phyloP scores from a whole-genome alignment of 2,888 invertebrate genomes.

The Drosophila ustulata region DNA sequence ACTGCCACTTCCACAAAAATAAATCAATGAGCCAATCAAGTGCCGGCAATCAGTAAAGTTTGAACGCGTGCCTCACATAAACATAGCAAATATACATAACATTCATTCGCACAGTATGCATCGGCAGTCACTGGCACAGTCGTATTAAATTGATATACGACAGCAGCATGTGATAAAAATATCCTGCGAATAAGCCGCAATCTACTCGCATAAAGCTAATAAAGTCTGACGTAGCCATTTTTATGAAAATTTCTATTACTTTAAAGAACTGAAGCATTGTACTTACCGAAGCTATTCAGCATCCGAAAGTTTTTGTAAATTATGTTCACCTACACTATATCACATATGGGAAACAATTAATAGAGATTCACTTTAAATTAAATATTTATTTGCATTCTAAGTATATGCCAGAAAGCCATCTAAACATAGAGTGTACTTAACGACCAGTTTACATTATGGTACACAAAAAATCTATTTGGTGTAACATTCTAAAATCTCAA shows the following conservation, averaged over 20 bases:
- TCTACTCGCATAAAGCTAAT: conserved; percentile 2
- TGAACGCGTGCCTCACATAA: conserved; percentile 48
- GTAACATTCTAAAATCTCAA: conserved; percentile 31
- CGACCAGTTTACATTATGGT: not conserved
- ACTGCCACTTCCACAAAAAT: conserved; percentile 24
- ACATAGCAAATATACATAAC: conserved; percentile 53
- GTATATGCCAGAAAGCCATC: no score
- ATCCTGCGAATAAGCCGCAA: conserved; percentile 4
- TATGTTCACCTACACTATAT: no score
- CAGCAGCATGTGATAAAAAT: conserved; percentile 39
- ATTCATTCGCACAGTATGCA: conserved; percentile 43
- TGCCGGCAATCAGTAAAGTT: conserved; percentile 62
- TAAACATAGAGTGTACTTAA: no score
- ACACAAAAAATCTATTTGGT: conserved; percentile 19
- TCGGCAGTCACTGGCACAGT: conserved; percentile 13
- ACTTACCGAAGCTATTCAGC: not conserved
- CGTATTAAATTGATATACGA: conserved; percentile 57
- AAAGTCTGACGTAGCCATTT: not conserved
- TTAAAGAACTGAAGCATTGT: not conserved
- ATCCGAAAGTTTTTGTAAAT: not conserved
- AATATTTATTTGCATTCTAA: no score
- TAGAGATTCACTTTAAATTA: no score
- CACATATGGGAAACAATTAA: no score
- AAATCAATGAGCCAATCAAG: conserved; percentile 76
- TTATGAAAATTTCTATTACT: not conserved